Percentiles rank a stretch among this genome's conserved stretches.
Conservation (phyloP, 1,140 invertebrate genomes). For the Bombus superbus region DNA sequence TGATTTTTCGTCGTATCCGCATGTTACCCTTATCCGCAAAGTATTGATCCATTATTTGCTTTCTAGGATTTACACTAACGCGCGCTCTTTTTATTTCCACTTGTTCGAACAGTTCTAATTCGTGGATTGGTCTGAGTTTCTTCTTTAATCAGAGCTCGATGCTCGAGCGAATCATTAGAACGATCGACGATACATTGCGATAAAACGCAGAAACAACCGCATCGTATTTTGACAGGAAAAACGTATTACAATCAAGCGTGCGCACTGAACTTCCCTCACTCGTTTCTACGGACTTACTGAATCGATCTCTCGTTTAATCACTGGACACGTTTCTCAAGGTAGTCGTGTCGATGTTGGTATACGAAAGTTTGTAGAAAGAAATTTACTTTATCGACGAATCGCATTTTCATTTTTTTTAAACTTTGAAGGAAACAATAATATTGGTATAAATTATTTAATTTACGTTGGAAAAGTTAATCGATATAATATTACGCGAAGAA, state of each 20-base stretch:
- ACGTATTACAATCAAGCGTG: conserved; percentile 33
- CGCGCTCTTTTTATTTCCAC: conserved; percentile 36
- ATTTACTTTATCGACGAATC: conserved; percentile 41
- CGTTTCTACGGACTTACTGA: conserved; percentile 39
- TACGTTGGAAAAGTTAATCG: not conserved
- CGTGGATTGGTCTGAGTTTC: no score
- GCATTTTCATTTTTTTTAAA: not conserved
- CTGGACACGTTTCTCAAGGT: conserved; percentile 1
- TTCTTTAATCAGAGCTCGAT: not conserved
- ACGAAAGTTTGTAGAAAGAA: not conserved
- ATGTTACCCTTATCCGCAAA: conserved; percentile 59
- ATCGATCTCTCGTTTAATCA: conserved; percentile 59
- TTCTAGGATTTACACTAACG: conserved; percentile 56
- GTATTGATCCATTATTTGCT: conserved; percentile 80
- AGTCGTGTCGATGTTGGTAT: not conserved
- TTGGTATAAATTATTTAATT: not conserved
- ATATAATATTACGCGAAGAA: not conserved
- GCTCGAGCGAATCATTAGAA: not conserved
- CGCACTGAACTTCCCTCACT: conserved; percentile 34
- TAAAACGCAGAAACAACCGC: conserved; percentile 26
- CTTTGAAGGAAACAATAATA: not conserved
- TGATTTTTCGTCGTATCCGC: conserved; percentile 62
- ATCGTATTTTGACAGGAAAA: conserved; percentile 49
- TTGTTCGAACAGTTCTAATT: conserved; percentile 55
- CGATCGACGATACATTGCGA: not conserved